Conservation (phyloP, 2,888 invertebrate genomes). For the Lucinisca nassula region DNA sequence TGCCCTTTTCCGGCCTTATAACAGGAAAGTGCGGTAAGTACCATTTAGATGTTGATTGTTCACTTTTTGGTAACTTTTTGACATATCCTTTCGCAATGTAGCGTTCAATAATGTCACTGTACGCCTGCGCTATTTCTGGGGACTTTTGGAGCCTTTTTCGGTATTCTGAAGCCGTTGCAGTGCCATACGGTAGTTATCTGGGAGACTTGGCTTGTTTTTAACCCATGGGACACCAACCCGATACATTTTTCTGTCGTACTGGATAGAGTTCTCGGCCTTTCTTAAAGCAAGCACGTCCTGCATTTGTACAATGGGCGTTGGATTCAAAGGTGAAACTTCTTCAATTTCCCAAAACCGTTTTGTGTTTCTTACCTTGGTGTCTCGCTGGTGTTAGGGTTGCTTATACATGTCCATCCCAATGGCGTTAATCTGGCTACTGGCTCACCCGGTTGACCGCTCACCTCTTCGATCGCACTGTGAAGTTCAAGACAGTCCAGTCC, state of each 20-base stretch:
- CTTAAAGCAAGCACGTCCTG: not conserved
- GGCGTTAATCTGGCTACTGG: slow-evolving; percentile 54
- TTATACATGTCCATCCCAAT: too few species aligned
- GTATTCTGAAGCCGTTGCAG: slow-evolving; percentile 21
- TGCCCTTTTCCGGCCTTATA: slow-evolving; percentile 39
- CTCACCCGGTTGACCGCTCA: slow-evolving; percentile 42
- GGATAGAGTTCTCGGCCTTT: slow-evolving; percentile 2
- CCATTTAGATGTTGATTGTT: slow-evolving; percentile 23
- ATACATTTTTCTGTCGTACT: slow-evolving; percentile 10
- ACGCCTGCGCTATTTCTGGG: slow-evolving; percentile 25
- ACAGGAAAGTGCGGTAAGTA: slow-evolving; percentile 58
- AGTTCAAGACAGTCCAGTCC: slow-evolving; percentile 50
- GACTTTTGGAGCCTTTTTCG: slow-evolving; percentile 37
- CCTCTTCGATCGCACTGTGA: slow-evolving; percentile 38
- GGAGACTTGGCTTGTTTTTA: not conserved
- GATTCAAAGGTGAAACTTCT: not conserved
- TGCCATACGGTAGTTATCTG: slow-evolving; percentile 19
- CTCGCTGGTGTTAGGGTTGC: not conserved
- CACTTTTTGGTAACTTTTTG: slow-evolving; percentile 24
- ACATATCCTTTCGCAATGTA: slow-evolving; percentile 61
- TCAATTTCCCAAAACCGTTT: slow-evolving; percentile 42
- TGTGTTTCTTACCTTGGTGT: not conserved
- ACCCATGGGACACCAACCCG: slow-evolving; percentile 36
- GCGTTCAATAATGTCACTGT: slow-evolving; percentile 30
- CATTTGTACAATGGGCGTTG: not conserved